These are phyloP conservation scores for Trinectes maculatus DNA, from an alignment of 2,113 vertebrate genomes.

Conservation along the genomic window DNA sequence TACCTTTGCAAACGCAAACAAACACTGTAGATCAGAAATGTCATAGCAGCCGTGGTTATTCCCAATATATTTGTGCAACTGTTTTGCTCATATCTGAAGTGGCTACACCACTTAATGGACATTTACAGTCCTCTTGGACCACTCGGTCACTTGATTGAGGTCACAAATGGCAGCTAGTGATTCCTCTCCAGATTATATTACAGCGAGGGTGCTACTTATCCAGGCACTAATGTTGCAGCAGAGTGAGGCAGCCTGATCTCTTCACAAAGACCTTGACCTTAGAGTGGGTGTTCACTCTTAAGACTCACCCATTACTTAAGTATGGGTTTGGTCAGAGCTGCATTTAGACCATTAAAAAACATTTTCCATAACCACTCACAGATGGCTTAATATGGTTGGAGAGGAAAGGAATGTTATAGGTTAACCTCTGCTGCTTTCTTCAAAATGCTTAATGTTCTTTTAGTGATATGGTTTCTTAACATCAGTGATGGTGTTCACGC, in stretches of 20 bases:
- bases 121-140: constrained; percentile 32
- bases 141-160: constrained; percentile 42
- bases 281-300: constrained; percentile 30
- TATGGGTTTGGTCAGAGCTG: constrained; percentile 51
- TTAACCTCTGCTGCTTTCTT: constrained; percentile 18
- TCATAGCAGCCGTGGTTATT: neutral
- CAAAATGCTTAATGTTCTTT: constrained; percentile 23
- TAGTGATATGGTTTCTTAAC: constrained; percentile 3
- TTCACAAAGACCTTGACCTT: constrained; percentile 52
- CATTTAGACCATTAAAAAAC: constrained; percentile 59
- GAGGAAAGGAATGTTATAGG: constrained; percentile 25
- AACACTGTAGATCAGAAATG: neutral
- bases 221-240: constrained; percentile 43
- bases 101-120: constrained; percentile 24
- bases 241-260: neutral
- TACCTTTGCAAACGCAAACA: neutral
- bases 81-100: constrained; percentile 25
- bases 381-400: constrained; percentile 11
- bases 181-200: constrained; percentile 45
- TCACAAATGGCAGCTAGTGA: constrained; percentile 31
- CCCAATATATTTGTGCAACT: constrained; percentile 15
- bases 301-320: constrained; percentile 56
- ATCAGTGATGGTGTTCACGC: constrained; percentile 2
- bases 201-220: constrained; percentile 31
- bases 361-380: constrained; percentile 25